Evolutionary conservation across 2,888 invertebrate species (phyloP).

Genomic region (Netelia melanura): DNA sequence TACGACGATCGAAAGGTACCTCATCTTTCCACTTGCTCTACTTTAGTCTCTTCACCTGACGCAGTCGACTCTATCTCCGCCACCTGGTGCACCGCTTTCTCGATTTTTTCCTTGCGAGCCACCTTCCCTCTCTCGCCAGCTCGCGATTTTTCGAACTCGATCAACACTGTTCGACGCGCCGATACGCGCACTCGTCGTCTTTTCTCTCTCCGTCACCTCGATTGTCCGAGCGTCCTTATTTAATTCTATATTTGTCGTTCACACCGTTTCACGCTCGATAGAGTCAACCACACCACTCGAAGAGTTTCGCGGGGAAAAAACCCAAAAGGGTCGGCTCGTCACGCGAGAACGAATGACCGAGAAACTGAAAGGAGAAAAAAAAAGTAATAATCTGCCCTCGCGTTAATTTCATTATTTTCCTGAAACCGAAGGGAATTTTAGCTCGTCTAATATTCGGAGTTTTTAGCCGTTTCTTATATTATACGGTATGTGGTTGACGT

Average conservation of each 20-base stretch:
- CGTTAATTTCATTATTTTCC: neutral
- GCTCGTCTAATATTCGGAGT: neutral
- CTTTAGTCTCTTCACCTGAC: constrained; percentile 50
- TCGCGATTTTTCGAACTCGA: constrained; percentile 60
- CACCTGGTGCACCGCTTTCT: constrained; percentile 59
- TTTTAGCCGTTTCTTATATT: constrained; percentile 9
- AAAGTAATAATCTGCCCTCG: neutral
- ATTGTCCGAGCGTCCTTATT: neutral
- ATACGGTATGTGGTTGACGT: constrained; percentile 2
- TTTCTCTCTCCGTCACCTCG: neutral
- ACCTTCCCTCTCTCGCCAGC: constrained; percentile 47
- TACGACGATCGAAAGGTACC: constrained; percentile 78
- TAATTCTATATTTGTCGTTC: constrained; percentile 24
- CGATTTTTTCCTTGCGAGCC: constrained; percentile 52
- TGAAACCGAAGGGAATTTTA: neutral
- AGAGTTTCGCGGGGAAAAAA: neutral
- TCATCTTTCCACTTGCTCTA: constrained; percentile 73
- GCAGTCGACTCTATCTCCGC: constrained; percentile 59
- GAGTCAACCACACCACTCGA: constrained; percentile 35
- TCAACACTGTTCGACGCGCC: constrained; percentile 57
- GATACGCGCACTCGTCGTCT: constrained; percentile 31
- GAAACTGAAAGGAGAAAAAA: constrained; percentile 37
- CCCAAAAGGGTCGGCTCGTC: neutral
- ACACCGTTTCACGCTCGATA: neutral
- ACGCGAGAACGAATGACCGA: constrained; percentile 8